Evolutionary conservation across 2,797 vertebrate species (phyloP).

Genomic region (Eremophila alpestris): DNA sequence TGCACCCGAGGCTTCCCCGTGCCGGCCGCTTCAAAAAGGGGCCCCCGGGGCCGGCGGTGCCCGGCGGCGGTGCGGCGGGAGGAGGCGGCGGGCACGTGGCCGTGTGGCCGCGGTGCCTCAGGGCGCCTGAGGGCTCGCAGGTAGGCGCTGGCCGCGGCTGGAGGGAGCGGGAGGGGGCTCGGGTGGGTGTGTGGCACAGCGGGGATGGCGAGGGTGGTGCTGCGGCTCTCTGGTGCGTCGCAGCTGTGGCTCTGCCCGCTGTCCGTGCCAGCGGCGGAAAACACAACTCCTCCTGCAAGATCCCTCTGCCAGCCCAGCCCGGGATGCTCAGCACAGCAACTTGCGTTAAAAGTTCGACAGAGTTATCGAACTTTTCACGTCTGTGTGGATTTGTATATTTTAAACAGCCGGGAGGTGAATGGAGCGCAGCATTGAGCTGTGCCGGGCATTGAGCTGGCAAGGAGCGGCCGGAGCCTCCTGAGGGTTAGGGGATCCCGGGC

Average conservation of each 20-base stretch:
- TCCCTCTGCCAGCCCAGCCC: not conserved
- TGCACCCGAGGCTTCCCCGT: constrained; percentile 28
- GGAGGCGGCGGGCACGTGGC: constrained; percentile 11
- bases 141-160: not conserved
- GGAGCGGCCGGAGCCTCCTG: rapidly evolving
- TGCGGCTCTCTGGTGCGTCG: rapidly evolving
- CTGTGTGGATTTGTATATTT: too few species aligned
- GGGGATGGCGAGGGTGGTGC: not conserved
- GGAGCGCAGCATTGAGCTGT: not conserved
- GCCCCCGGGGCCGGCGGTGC: not conserved
- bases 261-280: not conserved
- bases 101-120: not conserved
- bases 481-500: not conserved
- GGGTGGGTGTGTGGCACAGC: rapidly evolving
- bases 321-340: not conserved
- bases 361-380: too few species aligned
- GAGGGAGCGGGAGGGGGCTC: rapidly evolving
- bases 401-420: rapidly evolving
- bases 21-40: constrained; percentile 69
- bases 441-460: rapidly evolving
- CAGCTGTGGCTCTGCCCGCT: not conserved
- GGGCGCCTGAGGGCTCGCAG: not conserved
- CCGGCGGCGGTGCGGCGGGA: constrained; percentile 26
- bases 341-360: too few species aligned
- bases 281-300: rapidly evolving